Evolutionary conservation across 2,797 vertebrate species (phyloP).

Genomic region (Paedocypris micromegethes): DNA sequence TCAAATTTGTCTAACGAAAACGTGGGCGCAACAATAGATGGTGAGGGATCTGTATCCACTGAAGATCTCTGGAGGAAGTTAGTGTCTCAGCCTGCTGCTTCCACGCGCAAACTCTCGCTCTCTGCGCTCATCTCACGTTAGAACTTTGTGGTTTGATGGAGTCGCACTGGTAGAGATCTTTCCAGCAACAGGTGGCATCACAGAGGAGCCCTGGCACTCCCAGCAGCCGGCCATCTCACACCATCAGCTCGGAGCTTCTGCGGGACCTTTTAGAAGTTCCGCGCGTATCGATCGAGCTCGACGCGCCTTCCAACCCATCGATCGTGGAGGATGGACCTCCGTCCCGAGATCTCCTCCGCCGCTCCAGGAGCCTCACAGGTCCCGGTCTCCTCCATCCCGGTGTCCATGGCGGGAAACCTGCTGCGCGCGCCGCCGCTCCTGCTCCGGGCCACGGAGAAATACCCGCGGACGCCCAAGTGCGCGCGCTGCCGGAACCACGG

Average conservation of each 20-base stretch:
- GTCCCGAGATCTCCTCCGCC: constrained; percentile 74
- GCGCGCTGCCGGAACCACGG: constrained; percentile 95
- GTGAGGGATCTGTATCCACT: constrained; percentile 76
- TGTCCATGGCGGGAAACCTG: constrained; percentile 83
- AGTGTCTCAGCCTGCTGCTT: constrained; percentile 69
- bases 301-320: constrained; percentile 25
- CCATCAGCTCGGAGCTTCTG: neutral
- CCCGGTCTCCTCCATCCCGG: constrained; percentile 76
- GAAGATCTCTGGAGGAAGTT: constrained; percentile 77
- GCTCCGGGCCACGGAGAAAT: constrained; percentile 88
- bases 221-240: no score
- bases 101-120: constrained; percentile 62
- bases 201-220: constrained; percentile 1
- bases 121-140: constrained; percentile 32
- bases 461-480: constrained; percentile 95
- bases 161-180: no score
- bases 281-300: constrained; percentile 16
- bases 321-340: constrained; percentile 79
- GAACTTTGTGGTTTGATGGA: constrained; percentile 2
- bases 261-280: constrained; percentile 8
- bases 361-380: constrained; percentile 74
- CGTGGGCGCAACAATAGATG: constrained; percentile 92
- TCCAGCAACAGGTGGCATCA: neutral
- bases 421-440: constrained; percentile 84
- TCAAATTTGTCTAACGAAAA: constrained; percentile 98